phyloP scores from a whole-genome alignment of 2,113 vertebrate genomes.

The Melozone crissalis region DNA sequence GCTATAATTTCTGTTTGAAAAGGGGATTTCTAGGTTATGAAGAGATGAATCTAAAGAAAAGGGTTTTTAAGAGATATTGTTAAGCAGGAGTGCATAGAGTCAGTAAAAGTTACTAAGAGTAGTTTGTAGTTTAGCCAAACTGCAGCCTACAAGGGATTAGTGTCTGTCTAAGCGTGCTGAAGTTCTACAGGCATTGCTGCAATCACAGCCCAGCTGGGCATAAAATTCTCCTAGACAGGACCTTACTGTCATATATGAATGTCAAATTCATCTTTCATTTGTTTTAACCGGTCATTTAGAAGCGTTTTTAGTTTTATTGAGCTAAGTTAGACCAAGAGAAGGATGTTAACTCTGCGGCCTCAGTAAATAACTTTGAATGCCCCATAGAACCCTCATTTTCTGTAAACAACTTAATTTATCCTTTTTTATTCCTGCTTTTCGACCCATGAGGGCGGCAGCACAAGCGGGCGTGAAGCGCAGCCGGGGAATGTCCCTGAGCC shows the following conservation, averaged over 20 bases:
- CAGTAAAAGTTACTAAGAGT: background rate
- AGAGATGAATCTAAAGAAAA: background rate
- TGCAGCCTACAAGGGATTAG: too few species aligned
- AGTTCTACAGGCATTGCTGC: fast-evolving
- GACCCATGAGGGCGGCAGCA: background rate
- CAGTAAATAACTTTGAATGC: background rate
- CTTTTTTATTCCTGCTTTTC: background rate
- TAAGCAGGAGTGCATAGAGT: background rate
- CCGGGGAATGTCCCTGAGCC: fast-evolving
- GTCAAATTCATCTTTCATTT: background rate
- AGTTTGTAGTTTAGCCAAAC: background rate
- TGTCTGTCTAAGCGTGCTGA: background rate
- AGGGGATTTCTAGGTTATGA: background rate
- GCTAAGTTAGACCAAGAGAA: background rate
- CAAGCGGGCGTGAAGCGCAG: fast-evolving
- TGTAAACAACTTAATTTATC: background rate
- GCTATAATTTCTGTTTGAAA: background rate
- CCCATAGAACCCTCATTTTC: background rate
- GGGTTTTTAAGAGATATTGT: background rate
- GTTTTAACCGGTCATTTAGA: background rate
- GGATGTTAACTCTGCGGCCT: background rate
- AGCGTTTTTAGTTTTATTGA: background rate
- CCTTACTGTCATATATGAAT: background rate
- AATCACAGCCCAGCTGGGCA: background rate
- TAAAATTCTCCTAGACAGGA: background rate